Evolutionary conservation across 2,797 vertebrate species (phyloP).

Genomic region (Enteromius treurensis): DNA sequence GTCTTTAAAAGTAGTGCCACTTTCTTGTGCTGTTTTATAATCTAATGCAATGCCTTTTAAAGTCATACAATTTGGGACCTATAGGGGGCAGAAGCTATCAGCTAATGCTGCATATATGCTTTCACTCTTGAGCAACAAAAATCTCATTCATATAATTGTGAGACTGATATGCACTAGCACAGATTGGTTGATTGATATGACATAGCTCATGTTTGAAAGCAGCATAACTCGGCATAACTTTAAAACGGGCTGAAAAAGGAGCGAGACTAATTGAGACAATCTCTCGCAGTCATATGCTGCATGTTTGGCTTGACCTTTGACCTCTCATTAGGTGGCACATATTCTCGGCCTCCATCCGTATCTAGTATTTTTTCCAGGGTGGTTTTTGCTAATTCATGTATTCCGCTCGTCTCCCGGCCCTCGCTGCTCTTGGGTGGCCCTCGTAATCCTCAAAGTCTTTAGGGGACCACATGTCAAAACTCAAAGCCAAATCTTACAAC

Average conservation of each 20-base stretch:
- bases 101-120: conserved; percentile 33
- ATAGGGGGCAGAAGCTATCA: conserved; percentile 70
- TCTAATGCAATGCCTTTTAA: neutral
- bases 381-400: conserved; percentile 21
- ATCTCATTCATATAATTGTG: neutral
- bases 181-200: neutral
- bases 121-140: neutral
- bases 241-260: neutral
- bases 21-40: neutral
- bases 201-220: neutral
- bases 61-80: conserved; percentile 45
- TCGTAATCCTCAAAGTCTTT: conserved; percentile 92
- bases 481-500: conserved; percentile 61
- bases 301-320: conserved; percentile 27
- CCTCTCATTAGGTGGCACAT: conserved; percentile 45
- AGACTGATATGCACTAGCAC: neutral
- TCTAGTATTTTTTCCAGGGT: neutral
- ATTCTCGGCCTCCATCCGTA: conserved; percentile 8
- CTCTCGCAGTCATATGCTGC: conserved; percentile 15
- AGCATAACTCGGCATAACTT: neutral
- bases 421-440: conserved; percentile 89
- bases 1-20: neutral
- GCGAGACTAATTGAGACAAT: conserved; percentile 4
- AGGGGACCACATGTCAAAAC: conserved; percentile 86
- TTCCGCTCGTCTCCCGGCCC: conserved; percentile 18